Evolutionary conservation across 2,797 vertebrate species (phyloP).

Genomic region (Graptemys geographica): DNA sequence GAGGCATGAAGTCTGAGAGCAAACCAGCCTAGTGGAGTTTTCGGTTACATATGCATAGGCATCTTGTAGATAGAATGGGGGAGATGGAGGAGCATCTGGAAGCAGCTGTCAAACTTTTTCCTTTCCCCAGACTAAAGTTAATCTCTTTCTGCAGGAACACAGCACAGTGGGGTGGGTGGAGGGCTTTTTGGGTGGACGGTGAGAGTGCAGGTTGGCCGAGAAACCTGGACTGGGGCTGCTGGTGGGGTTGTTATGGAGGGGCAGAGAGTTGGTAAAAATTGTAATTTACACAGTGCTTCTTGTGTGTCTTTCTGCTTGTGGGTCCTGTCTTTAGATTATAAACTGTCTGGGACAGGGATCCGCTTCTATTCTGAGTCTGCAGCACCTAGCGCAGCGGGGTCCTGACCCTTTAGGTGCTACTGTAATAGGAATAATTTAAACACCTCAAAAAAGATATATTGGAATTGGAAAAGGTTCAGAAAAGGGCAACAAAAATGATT

Average conservation of each 20-base stretch:
- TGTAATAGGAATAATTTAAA: neutral
- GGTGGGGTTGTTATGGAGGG: neutral
- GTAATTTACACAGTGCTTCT: neutral
- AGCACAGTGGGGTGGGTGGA: neutral
- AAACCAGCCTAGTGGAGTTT: accelerated
- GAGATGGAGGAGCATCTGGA: neutral
- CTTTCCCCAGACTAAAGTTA: neutral
- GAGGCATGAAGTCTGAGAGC: neutral
- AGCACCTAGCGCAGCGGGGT: neutral
- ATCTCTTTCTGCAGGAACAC: neutral
- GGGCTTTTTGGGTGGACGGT: neutral
- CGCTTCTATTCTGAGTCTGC: neutral
- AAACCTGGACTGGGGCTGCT: neutral
- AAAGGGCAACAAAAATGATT: too few relatives aligned
- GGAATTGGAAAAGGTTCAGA: too few relatives aligned
- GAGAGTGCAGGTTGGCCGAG: neutral
- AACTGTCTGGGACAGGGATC: neutral
- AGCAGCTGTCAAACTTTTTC: neutral
- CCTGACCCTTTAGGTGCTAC: neutral
- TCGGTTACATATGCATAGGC: accelerated
- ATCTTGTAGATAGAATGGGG: neutral
- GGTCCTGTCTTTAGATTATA: neutral
- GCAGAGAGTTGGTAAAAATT: neutral
- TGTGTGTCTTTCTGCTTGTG: neutral
- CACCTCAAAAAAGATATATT: too few relatives aligned